A percentile compares a stretch with the other conserved stretches of the same genome.
Conservation (phyloP, 92 coral and sea anemone species). For the Epizoanthus rinbou region DNA sequence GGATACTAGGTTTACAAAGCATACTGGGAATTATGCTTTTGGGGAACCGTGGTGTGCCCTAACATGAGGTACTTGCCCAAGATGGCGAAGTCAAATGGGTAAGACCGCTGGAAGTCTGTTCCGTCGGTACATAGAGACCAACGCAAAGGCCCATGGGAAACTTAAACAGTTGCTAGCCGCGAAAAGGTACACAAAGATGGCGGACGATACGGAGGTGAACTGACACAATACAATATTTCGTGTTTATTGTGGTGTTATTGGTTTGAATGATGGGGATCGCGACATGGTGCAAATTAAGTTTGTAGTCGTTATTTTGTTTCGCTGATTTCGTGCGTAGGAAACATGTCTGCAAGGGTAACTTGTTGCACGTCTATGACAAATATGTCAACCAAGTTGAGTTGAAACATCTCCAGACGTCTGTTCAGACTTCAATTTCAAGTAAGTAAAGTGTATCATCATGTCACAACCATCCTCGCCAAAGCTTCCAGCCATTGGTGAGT, state of each 20-base stretch:
- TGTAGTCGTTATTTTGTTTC: neutral
- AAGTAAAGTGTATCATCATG: conserved; percentile 36
- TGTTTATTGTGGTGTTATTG: neutral
- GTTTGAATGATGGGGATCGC: neutral
- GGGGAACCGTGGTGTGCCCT: too few species aligned
- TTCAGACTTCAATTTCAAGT: neutral
- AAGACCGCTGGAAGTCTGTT: conserved; percentile 64
- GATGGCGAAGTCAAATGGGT: conserved; percentile 9
- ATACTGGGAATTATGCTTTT: too few species aligned
- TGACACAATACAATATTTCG: neutral
- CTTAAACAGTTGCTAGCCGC: conserved; percentile 90
- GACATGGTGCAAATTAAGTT: neutral
- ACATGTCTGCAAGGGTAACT: neutral
- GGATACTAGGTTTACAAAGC: too few species aligned
- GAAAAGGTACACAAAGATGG: conserved; percentile 79
- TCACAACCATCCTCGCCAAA: conserved; percentile 64
- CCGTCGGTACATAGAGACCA: conserved; percentile 72
- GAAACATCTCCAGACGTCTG: neutral
- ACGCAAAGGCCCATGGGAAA: conserved; percentile 79
- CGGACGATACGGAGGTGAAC: conserved; percentile 37
- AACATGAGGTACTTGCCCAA: too few species aligned
- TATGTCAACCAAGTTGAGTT: neutral
- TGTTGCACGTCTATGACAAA: neutral
- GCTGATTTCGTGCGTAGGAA: neutral
- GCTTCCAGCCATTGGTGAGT: conserved; percentile 81